phyloP scores from a whole-genome alignment of 2,797 vertebrate genomes.

The Scolopax rusticola region DNA sequence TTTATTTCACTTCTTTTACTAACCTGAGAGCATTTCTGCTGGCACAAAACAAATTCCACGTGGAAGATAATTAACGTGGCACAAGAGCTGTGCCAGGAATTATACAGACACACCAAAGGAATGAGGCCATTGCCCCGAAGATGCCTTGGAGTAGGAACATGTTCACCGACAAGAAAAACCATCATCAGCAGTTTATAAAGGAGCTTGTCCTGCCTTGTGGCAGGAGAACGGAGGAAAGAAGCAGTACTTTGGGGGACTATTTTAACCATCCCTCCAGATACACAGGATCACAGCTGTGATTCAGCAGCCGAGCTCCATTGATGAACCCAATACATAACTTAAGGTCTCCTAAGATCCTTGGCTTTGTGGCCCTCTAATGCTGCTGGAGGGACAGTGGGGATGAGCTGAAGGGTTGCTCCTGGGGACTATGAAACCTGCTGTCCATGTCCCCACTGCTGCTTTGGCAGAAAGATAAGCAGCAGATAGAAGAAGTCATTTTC shows the following conservation, averaged over 20 bases:
- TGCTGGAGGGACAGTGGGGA: background rate
- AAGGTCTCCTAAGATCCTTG: background rate
- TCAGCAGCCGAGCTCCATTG: background rate
- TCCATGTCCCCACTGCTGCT: accelerated
- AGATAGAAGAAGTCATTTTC: conserved; percentile 52
- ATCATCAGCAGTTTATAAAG: background rate
- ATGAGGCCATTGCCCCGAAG: background rate
- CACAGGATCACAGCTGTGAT: background rate
- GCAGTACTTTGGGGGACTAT: accelerated
- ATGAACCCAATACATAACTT: background rate
- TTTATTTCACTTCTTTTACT: conserved; percentile 20
- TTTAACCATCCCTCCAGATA: background rate
- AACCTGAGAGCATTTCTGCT: background rate
- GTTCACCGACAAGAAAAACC: background rate
- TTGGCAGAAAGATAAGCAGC: conserved; percentile 2
- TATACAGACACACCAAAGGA: background rate
- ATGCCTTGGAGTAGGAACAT: background rate
- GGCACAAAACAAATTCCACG: background rate
- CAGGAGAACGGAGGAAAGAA: background rate
- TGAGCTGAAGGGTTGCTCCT: background rate
- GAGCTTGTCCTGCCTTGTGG: background rate
- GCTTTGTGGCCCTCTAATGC: accelerated
- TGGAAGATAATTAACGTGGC: conserved; percentile 2
- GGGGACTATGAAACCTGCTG: background rate
- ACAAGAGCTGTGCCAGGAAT: background rate